Evolutionary conservation across 2,797 vertebrate genomes (phyloP), one percentile per base, ranked within the genome.

Genomic region (Halcyon badia): DNA sequence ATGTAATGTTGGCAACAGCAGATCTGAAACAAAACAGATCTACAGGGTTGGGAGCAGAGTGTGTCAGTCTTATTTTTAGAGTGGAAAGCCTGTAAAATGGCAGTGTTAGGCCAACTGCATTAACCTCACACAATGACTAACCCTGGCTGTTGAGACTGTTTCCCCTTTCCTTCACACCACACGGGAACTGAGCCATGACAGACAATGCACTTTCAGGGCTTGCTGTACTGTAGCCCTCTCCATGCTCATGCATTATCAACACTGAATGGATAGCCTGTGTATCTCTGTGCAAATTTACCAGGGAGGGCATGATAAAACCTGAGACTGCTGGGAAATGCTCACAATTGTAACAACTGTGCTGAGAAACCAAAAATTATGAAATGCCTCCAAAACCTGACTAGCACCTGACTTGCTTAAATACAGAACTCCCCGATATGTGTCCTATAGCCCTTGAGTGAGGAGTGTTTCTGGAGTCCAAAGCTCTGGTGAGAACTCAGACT

Each of bases 161-260:
- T 83, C 82, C 62, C n/a, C 33, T 87, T 94, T 87, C 12, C 18
- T 12, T 84, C 73, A 16, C 65, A 2, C 3, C 0, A 0, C 41
- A 18, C 1, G 35, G 1, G 41, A 80, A 5, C 30, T 10, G 19
- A 49, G 12, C 26, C 1, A 0, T 0, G 0, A 14, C 37, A 80
- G 68, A 16, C 6, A 35, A 24, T 0, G 0, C 1, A 0, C n/a
- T 39, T 2, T 0, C 11, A 10, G 70, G n/a, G 35, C 22, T 17
- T 20, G 56, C 28, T 49, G 10, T 44, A 10, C 51, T 42, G 2
- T 26, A 56, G 8, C 11, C 12, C 12, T n/a, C 46, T 30, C 41
- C 2, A 0, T 1, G 0, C 6, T 30, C 11, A 35, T 2, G 4
- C 66, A 89, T 60, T 37, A 58, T 11, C 42, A 22, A 2, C 10